Base-by-base conservation (phyloP, 2,888 invertebrate genomes). In the Meliscaeva auricollis region DNA sequence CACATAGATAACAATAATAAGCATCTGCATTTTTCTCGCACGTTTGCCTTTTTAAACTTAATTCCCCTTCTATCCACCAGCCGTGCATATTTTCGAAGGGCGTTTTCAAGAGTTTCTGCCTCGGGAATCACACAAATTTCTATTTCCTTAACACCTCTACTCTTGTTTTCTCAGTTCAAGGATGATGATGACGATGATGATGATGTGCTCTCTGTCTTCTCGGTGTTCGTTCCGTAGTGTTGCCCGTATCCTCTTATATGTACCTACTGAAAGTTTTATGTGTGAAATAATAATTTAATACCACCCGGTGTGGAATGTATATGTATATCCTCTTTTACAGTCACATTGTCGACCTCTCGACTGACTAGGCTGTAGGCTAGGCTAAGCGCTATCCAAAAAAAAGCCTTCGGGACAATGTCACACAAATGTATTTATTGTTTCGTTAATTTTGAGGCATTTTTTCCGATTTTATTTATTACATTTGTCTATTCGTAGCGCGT, bases 351-450 rank as follows among this genome's bases (percentile, higher is more conserved):
- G 17, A 44, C 62, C 44, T 44, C 26, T 62, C 26, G 15, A 17
- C 62, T 62, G 30, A n/a, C n/a, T n/a, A 4, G 22, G 41, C 44
- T 11, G 11, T 9, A 38, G 38, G 38, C 38, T 26, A 35, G 35
- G 7, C 9, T 38, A 13, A 3, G 35, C 7, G 38, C 9, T 38
- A 38, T 50, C 4, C 8, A 6, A 3, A 15, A n/a, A 20, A 44
- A 62, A 11, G 15, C 22, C 62, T 30, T 62, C 6, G 30, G 41
- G 50, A 60, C 77, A 62, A 78, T 68, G 73, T 73, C 62, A 62
- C 58, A 72, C 70, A 35, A 76, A 82, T 73, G 62, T 77, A 77
- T 76, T 73, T 78, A 82, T 82, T 54, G 66, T 68, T 68, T 68
- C 38, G 60, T 68, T 73, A 82, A 77, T 77, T 62, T 82, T 26